A percentile compares a stretch with the other conserved stretches of the same genome.
Evolutionary conservation across 37 sponge, comb jelly and placozoan species (phyloP).

Genomic region (Mnemiopsis leidyi): DNA sequence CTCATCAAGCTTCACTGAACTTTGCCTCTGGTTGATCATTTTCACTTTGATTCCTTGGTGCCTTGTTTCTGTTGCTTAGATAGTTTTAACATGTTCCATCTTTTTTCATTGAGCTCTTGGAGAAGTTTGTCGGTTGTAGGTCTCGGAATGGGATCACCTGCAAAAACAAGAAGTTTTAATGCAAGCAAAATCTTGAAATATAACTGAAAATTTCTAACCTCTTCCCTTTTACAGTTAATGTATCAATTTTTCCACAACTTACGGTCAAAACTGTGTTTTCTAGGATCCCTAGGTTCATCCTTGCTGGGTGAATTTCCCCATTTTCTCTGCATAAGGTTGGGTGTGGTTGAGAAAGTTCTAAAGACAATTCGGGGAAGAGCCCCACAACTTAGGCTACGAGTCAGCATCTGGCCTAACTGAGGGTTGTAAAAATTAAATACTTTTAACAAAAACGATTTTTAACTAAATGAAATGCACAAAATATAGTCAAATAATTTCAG

Average conservation of each 20-base stretch:
- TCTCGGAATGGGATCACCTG: constrained; percentile 13
- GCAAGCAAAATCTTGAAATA: not conserved
- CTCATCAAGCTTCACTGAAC: not conserved
- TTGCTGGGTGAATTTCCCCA: not conserved
- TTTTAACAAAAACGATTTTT: too few relatives aligned
- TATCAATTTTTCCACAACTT: not conserved
- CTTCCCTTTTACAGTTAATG: too few relatives aligned
- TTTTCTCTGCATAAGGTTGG: not conserved
- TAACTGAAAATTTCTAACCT: not conserved
- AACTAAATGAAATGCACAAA: too few relatives aligned
- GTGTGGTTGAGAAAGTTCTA: not conserved
- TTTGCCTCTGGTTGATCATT: not conserved
- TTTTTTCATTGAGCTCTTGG: constrained; percentile 35
- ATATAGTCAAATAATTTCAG: too few relatives aligned
- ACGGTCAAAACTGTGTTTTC: not conserved
- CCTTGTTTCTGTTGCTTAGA: not conserved
- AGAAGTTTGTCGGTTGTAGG: constrained; percentile 23
- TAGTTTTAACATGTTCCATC: not conserved
- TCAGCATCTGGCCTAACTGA: not conserved
- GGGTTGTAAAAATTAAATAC: too few relatives aligned
- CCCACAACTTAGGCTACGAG: not conserved
- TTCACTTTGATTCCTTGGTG: not conserved
- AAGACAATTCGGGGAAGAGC: not conserved
- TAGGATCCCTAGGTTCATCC: not conserved
- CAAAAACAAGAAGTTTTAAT: not conserved